Conservation (phyloP, 2,888 invertebrate genomes). For the Conchocele bisecta region DNA sequence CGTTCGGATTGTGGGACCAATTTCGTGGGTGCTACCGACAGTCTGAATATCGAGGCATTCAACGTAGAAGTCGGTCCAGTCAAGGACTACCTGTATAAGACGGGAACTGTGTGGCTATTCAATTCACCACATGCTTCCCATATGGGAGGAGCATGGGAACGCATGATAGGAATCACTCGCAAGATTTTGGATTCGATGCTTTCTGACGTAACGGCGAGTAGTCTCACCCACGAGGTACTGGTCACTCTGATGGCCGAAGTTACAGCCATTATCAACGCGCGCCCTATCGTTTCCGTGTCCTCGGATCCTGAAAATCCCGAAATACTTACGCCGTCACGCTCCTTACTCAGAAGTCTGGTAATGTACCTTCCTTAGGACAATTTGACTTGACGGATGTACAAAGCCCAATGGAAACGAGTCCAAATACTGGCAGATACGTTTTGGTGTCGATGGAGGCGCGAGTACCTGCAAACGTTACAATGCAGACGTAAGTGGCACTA, state of each 20-base stretch:
- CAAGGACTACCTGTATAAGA: conserved; percentile 12
- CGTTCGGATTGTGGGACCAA: conserved; percentile 50
- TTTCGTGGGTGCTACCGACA: conserved; percentile 39
- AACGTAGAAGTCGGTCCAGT: conserved; percentile 25
- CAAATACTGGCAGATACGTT: conserved; percentile 33
- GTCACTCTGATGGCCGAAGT: conserved; percentile 24
- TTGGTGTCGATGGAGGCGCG: conserved; percentile 33
- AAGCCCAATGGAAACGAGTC: conserved; percentile 37
- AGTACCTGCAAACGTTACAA: conserved; percentile 33
- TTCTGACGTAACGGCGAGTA: neutral
- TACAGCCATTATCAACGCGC: conserved; percentile 13
- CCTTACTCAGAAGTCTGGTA: conserved; percentile 21
- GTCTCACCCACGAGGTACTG: conserved; percentile 21
- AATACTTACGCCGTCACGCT: conserved; percentile 27
- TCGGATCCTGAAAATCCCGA: conserved; percentile 19
- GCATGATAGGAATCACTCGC: conserved; percentile 39
- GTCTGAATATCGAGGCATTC: conserved; percentile 19
- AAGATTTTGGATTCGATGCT: conserved; percentile 50
- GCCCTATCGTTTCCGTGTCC: conserved; percentile 20
- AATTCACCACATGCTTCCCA: conserved; percentile 54
- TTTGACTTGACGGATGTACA: conserved; percentile 18
- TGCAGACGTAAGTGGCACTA: conserved; percentile 24
- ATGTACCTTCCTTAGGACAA: neutral
- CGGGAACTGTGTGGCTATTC: conserved; percentile 26
- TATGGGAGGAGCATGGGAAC: conserved; percentile 53